Percentiles rank a stretch among this genome's conserved stretches.
These are phyloP conservation scores for Plotosus lineatus DNA, from an alignment of 2,113 vertebrate species.

Conservation along the genomic window DNA sequence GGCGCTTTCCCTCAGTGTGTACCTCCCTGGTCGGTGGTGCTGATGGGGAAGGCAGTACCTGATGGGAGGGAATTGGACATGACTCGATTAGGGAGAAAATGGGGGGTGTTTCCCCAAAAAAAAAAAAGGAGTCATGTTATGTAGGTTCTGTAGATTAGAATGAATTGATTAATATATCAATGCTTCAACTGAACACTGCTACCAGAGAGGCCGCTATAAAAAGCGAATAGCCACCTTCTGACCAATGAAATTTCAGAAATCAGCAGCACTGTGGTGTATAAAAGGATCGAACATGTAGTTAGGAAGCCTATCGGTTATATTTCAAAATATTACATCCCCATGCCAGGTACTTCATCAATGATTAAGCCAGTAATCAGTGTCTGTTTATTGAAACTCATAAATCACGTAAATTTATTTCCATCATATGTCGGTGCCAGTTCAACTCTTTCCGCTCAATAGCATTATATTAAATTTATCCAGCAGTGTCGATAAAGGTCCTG, in stretches of 20 bases:
- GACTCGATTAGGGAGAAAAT: no score
- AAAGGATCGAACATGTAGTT: not conserved
- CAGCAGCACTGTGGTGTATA: not conserved
- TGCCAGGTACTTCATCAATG: not conserved
- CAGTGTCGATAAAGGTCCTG: constrained; percentile 1
- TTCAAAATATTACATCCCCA: not conserved
- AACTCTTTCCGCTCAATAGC: not conserved
- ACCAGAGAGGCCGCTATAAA: not conserved
- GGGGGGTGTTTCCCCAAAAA: no score
- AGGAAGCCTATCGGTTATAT: not conserved
- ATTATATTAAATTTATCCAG: not conserved
- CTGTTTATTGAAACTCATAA: not conserved
- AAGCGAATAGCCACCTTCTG: not conserved
- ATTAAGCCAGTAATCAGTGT: not conserved
- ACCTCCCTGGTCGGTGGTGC: no score
- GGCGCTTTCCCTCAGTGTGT: no score
- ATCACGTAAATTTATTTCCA: not conserved
- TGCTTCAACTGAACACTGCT: not conserved
- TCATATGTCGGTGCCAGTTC: not conserved
- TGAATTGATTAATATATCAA: not conserved
- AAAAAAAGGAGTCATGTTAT: no score
- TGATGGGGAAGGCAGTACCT: no score
- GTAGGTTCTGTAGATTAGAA: no score
- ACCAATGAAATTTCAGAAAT: not conserved
- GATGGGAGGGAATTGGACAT: no score